Base-by-base conservation (phyloP, 2,797 vertebrate genomes). In the Macropodus opercularis region DNA sequence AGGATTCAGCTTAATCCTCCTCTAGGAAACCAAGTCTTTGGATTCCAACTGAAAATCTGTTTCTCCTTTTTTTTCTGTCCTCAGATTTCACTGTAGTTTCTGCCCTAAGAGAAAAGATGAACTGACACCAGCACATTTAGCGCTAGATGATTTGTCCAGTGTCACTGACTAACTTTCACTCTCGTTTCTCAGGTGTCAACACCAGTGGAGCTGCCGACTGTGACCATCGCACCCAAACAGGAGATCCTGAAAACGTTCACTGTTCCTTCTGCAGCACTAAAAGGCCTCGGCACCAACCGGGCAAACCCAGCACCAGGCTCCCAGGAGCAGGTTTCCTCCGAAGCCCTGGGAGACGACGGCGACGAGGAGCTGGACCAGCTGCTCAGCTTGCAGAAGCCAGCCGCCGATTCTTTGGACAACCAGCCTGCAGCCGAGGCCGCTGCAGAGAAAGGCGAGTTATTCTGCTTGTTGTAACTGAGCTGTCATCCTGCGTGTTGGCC, bases 291-390 rank as follows among this genome's bases (percentile, higher is more conserved):
- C 21, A 6, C 6, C 23, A 23, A 21, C 43, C 65, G 63, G 10
- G 1, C 66, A 8, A 61, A 49, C 43, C 27, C 73, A 1, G 48
- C 8, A 14, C 6, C 24, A 4, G 32, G 3, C 9, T 35, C 75
- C 2, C 12, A 51, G 3, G 32, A 63, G 0, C 57, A 11, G 31
- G 32, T 57, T 24, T 49, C 75, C 32, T 46, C 53, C n/a, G n/a
- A n/a, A n/a, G n/a, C n/a, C n/a, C 19, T n/a, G 4, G 63, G 8
- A 19, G 93, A 93, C 1, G 84, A 87, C 6, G 74, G 85, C 17
- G 95, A 97, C 15, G 90, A 95, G 64, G 96, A 98, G 57, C 88
- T 98, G 60, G 95, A 98, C 72, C 83, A 89, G 76, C 90, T 99
- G 57, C 93, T 98, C 22, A 81, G 75, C 72, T 85, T 98, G 71